Base-by-base conservation (phyloP, 2,888 invertebrate genomes). In the Unio delphinus region DNA sequence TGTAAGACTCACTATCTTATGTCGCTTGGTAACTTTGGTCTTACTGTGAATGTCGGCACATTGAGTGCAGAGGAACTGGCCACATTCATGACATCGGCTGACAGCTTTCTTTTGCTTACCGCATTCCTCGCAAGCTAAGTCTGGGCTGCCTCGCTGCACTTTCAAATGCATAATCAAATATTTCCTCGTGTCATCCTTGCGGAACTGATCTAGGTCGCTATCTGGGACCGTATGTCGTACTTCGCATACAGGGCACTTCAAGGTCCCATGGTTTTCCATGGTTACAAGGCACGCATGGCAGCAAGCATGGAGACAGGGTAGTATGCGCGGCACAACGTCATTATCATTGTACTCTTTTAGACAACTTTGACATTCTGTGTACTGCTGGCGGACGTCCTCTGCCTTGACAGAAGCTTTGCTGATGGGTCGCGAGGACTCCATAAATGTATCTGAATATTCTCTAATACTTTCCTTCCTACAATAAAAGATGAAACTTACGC, bases 291-390 rank as follows among this genome's bases (percentile, higher is more conserved):
- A 82, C 26, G 80, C 72, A 20, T 68, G 61, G 61, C 81, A 82
- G 28, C 78, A 69, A 11, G 76, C 76, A 64, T 82, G 81, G 4
- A 82, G 72, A 67, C 81, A 82, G 1, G 80, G 78, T 11, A 82
- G 67, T 11, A 82, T 70, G 55, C 76, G 75, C 4, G 81, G 81
- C 3, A 69, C 60, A 26, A 78, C 73, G 5, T 72, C 67, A 26
- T 68, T 72, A n/a, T 82, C 80, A 57, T 82, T 76, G 67, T 74
- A 82, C 28, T 82, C 80, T 61, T 76, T 78, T 5, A 67, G 67
- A 67, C 81, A 82, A 20, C 67, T 65, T 5, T 69, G 64, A 60
- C 81, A 82, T 59, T 78, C 74, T 20, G 72, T 69, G 55, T 77
- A 77, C 55, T 75, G 71, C 60, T 75, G 73, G 18, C 69, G 69